Evolutionary conservation across 2,888 invertebrate genomes (phyloP), one percentile per base, ranked within the genome.

Genomic region (Lithophane semibrunnea): DNA sequence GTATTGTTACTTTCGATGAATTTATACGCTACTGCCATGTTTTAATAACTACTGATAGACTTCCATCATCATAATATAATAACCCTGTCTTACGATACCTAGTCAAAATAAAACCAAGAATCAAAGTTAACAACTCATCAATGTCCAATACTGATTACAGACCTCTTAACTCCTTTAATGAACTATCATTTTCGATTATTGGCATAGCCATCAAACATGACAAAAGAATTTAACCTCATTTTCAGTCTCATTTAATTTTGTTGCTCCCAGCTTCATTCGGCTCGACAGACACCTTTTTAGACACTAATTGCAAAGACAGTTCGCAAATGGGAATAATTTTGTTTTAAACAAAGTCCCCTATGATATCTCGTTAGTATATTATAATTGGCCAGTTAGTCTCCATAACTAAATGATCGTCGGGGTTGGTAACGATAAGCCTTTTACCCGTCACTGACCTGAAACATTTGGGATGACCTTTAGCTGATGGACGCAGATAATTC

Each of bases 391-490:
- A 60, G 64, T 60, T 65, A 69, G 52, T 42, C 64, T 60, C 52
- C 58, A 47, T 76, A 76, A 54, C 76, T 65, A 61, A 44, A 60
- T 67, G 44, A 52, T 70, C 37, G 66, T 37, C 9, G n/a, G 24
- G 10, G 69, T 54, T 16, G 24, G n/a, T 44, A 24, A 24, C 70
- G 75, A 75, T 80, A 81, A 80, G 71, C 71, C 49, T 71, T 77
- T 54, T 60, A 67, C 71, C 83, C 72, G 69, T 69, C 71, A 73
- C 56, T 79, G 83, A 74, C 79, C 79, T 66, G 69, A 71, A 83
- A 79, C 69, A 75, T 83, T 79, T 69, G 47, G 56, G 58, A 66
- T 83, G 82, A 79, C 83, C 83, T 83, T 83, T 83, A 73, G 63
- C 75, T 83, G 72, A 79, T 83, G 79, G 69, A 42, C 60, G 44